Conservation (phyloP, 2,888 invertebrate genomes). For the Chrysomela aeneicollis region DNA sequence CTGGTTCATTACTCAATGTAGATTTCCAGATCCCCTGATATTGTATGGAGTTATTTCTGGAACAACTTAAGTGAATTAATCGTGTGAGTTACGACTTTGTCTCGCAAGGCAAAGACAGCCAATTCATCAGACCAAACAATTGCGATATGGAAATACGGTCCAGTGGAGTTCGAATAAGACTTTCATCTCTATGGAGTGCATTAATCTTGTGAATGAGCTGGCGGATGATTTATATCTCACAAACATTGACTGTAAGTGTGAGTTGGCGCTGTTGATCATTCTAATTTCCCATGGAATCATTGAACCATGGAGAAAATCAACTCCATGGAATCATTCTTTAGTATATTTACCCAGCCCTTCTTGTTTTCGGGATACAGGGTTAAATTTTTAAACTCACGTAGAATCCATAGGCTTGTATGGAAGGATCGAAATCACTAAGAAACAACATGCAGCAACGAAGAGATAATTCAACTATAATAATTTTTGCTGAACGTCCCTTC, state of each 20-base stretch:
- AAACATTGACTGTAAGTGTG: background rate
- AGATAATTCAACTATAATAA: no score
- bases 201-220: background rate
- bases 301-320: no score
- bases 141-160: background rate
- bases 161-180: background rate
- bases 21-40: background rate
- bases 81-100: conserved; percentile 2
- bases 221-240: background rate
- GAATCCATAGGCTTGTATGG: no score
- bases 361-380: no score
- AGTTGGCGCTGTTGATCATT: background rate
- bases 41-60: background rate
- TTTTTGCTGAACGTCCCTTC: no score
- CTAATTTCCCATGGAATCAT: no score
- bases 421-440: no score
- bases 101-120: background rate
- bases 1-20: background rate
- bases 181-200: background rate
- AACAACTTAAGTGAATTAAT: background rate
- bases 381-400: no score
- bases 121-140: background rate
- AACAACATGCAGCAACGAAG: no score
- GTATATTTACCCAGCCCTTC: no score
- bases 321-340: no score